phyloP scores from a whole-genome alignment of 1,140 invertebrate species.

The Listronotus oregonensis region DNA sequence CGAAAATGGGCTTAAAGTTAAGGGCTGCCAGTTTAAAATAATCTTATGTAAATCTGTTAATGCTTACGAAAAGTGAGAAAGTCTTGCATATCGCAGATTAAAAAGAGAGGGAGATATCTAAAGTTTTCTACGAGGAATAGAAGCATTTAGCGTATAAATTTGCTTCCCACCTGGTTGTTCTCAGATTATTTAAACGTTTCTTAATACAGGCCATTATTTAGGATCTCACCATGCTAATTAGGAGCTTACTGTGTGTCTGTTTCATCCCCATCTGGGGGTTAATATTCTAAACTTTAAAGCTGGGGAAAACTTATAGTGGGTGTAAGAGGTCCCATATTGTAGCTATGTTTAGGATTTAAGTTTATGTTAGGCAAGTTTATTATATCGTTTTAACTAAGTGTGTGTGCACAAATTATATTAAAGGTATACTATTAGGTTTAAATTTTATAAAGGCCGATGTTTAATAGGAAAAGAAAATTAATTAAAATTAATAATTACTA shows the following conservation, averaged over 20 bases:
- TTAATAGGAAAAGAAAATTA: too few relatives aligned
- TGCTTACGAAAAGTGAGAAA: slow-evolving; percentile 45
- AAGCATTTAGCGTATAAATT: slow-evolving; percentile 54
- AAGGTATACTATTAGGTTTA: not conserved
- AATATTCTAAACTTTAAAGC: slow-evolving; percentile 31
- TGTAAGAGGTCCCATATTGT: slow-evolving; percentile 23
- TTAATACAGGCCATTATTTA: slow-evolving; percentile 57
- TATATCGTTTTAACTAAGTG: too few relatives aligned
- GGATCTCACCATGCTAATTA: slow-evolving; percentile 55
- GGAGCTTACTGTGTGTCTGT: slow-evolving; percentile 43
- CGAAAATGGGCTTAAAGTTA: slow-evolving; percentile 48
- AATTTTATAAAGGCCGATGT: too few relatives aligned
- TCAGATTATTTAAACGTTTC: slow-evolving; percentile 57
- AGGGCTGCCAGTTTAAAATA: slow-evolving; percentile 52
- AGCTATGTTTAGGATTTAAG: slow-evolving; percentile 10
- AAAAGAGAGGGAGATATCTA: slow-evolving; percentile 9
- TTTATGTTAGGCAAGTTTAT: too few relatives aligned
- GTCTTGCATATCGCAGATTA: slow-evolving; percentile 5
- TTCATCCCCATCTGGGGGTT: slow-evolving; percentile 37
- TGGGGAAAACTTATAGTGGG: slow-evolving; percentile 17
- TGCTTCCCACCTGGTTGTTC: slow-evolving; percentile 54
- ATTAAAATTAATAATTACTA: too few relatives aligned
- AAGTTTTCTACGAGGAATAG: slow-evolving; percentile 51
- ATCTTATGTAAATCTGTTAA: slow-evolving; percentile 53
- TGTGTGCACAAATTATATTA: too few relatives aligned